Evolutionary conservation across 2,888 invertebrate genomes (phyloP).

Genomic region (Parnassius orleans): DNA sequence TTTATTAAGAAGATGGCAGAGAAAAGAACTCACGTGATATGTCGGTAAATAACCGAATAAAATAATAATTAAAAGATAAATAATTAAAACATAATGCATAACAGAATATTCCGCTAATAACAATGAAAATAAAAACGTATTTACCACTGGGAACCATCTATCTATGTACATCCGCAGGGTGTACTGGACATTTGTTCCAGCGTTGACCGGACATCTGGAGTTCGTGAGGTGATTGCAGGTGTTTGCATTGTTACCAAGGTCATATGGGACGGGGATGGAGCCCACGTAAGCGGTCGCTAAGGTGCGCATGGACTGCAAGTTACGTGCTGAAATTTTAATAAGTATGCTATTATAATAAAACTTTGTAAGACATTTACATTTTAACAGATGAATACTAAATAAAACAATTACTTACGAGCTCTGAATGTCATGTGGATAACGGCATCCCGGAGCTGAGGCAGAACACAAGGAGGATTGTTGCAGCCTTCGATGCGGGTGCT

Average conservation of each 20-base stretch:
- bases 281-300: slow-evolving; percentile 41
- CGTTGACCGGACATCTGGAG: slow-evolving; percentile 47
- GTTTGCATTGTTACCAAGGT: slow-evolving; percentile 36
- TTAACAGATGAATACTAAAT: background rate
- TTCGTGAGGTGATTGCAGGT: slow-evolving; percentile 53
- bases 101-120: too few species aligned
- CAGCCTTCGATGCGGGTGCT: slow-evolving; percentile 36
- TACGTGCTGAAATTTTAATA: slow-evolving; percentile 38
- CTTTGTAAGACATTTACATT: background rate
- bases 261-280: slow-evolving; percentile 36
- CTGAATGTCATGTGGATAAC: slow-evolving; percentile 34
- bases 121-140: slow-evolving; percentile 24
- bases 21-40: too few species aligned
- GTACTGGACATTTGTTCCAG: slow-evolving; percentile 43
- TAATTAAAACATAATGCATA: too few species aligned
- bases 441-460: slow-evolving; percentile 35
- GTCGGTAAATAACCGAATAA: too few species aligned
- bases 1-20: too few species aligned
- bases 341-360: background rate
- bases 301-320: slow-evolving; percentile 41
- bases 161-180: slow-evolving; percentile 46
- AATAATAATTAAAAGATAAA: too few species aligned
- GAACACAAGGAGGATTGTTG: slow-evolving; percentile 32
- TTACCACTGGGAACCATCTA: slow-evolving; percentile 45
- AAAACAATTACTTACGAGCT: slow-evolving; percentile 36